phyloP scores from a whole-genome alignment of 2,113 vertebrate genomes.

The Onychostruthus taczanowskii region DNA sequence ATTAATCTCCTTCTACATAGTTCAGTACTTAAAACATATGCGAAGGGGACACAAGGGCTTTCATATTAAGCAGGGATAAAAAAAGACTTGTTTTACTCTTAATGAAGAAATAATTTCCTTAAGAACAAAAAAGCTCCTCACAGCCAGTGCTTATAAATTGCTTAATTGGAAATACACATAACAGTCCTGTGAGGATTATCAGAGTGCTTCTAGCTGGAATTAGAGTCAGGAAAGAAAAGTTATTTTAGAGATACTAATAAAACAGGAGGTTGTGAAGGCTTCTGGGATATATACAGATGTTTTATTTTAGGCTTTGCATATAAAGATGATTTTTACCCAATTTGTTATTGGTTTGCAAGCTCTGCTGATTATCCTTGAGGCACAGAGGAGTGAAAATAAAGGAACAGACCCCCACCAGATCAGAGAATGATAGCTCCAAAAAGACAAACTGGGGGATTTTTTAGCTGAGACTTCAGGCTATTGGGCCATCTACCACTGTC shows the following conservation, averaged over 20 bases:
- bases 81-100: conserved; percentile 40
- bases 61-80: conserved; percentile 46
- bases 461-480: neutral
- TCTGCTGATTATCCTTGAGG: neutral
- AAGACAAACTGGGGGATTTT: neutral
- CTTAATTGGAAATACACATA: conserved; percentile 67
- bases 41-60: conserved; percentile 43
- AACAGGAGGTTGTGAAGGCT: conserved; percentile 26
- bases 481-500: neutral
- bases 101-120: conserved; percentile 68
- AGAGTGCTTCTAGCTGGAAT: conserved; percentile 61
- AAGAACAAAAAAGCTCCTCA: conserved; percentile 60
- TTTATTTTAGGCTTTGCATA: conserved; percentile 40
- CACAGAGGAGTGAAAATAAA: neutral
- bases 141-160: conserved; percentile 63
- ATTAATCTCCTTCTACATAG: conserved; percentile 47
- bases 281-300: conserved; percentile 46
- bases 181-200: conserved; percentile 53
- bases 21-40: conserved; percentile 51
- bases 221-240: conserved; percentile 58
- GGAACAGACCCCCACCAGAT: neutral
- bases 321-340: neutral
- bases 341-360: neutral
- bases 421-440: neutral
- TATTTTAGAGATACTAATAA: conserved; percentile 59